Evolutionary conservation across 2,888 invertebrate species (phyloP), one percentile per base, ranked within the genome.

Genomic region (Tetragnatha montana): DNA sequence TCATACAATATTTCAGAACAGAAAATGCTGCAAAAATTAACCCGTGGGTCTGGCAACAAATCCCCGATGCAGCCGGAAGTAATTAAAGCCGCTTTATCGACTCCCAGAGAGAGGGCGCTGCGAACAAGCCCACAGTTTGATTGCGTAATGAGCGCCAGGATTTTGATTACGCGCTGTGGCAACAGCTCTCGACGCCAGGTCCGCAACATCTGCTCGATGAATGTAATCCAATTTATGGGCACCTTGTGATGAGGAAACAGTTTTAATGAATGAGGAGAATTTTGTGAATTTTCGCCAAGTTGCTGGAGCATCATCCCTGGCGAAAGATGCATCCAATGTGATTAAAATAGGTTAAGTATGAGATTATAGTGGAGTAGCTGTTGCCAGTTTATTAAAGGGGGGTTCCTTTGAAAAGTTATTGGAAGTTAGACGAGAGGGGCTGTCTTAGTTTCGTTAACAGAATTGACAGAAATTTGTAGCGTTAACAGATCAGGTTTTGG

Each of bases 41-140:
- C 35, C 35, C 35, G 60, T 17, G 8, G 60, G 60, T 10, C 4
- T 17, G 12, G 60, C 12, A 60, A 19, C 80, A 12, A 81, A 22
- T 68, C 80, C 47, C 47, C 47, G 68, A 68, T 50, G 68, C 35
- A 51, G 35, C 35, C 35, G 75, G 19, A 87, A 87, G 75, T 75
- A 87, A 87, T 87, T 87, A 87, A 87, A 87, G 75, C 73, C 86
- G 49, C 50, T 85, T 85, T 79, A 85, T 75, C 75, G 87, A 75
- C 35, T 75, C n/a, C n/a, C 17, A 49, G 71, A 71, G 78, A 88
- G 88, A 71, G 76, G 88, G 88, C 82, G 88, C 82, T 88, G 73
- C 81, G 75, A 78, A 88, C 82, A 78, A 78, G 88, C 60, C 71
- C 21, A 68, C 22, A 49, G 68, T 86, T 78, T 85, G 78, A 85